Base-by-base conservation (phyloP, 1,140 invertebrate species). In the Camponotus pennsylvanicus region DNA sequence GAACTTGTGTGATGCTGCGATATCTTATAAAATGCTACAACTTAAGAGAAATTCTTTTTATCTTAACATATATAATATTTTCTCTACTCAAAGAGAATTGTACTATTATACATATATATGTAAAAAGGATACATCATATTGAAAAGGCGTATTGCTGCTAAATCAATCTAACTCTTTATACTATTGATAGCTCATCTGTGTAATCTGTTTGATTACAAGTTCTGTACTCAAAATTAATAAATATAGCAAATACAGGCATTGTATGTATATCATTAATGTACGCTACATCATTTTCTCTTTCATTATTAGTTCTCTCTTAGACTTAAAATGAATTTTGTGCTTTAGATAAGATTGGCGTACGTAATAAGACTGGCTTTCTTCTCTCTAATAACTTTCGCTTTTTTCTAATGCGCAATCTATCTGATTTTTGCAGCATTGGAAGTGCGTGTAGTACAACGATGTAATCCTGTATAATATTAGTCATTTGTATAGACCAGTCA, bases 401-500 rank as follows among this genome's bases (percentile, higher is more conserved):
- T 3, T 18, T 5, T 52, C 13, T 32, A 64, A 78, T 34, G 5
- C 27, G 42, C 13, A 61, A 61, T 34, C 2, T 57, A 11, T 45
- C 15, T 49, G 32, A 78, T 78, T 52, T 52, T 49, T 4, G 42
- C 37, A 55, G 32, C 21, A 37, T 70, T 18, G 34, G 45, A 45
- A 69, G 40, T 80, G 45, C 55, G 40, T 27, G 37, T 69, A 55
- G 45, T 70, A 70, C 64, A 80, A 70, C n/a, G 27, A 37, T 79
- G 42, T 57, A 71, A 59, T n/a, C 7, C 27, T 71, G 42, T 71
- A 49, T 77, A 82, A 55, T 82, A 63, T 86, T 63, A 52, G 49
- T 52, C 49, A 52, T 5, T 52, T 52, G 49, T 52, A 82, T 59
- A 67, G 40, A 90, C 18, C 69, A 88, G 71, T 91, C 87, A 84